A percentile compares a stretch with the other conserved stretches of the same genome.
phyloP scores from a whole-genome alignment of 2,888 invertebrate genomes.

The Cosmia pyralina region DNA sequence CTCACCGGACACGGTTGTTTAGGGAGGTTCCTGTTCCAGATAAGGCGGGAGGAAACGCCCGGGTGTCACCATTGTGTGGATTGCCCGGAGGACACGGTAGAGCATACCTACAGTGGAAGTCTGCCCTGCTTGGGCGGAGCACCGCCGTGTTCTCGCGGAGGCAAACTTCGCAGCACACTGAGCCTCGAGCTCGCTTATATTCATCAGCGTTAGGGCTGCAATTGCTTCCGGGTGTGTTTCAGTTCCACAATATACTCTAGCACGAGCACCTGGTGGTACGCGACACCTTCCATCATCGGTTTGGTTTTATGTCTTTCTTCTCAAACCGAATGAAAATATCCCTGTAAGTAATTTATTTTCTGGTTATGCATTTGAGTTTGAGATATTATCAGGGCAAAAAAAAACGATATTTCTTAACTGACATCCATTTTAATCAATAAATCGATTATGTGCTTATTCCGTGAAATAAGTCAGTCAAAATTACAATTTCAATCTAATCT shows the following conservation, averaged over 20 bases:
- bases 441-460: background rate
- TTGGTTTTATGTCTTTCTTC: conserved; percentile 15
- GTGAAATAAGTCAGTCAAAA: background rate
- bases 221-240: conserved; percentile 81
- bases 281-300: conserved; percentile 17
- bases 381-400: background rate
- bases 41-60: no score
- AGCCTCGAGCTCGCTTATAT: conserved; percentile 83
- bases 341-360: background rate
- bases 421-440: background rate
- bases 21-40: no score
- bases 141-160: no score
- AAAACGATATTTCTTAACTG: no score
- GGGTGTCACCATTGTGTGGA: no score
- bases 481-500: background rate
- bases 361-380: background rate
- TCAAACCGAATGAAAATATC: background rate
- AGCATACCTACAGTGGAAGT: no score
- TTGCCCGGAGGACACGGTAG: no score
- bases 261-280: conserved; percentile 34
- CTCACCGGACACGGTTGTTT: no score
- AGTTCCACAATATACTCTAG: conserved; percentile 64
- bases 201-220: conserved; percentile 85
- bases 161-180: conserved; percentile 86
- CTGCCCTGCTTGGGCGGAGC: no score